Evolutionary conservation across 1,140 invertebrate genomes (phyloP).

Genomic region (Drosophila obscura): DNA sequence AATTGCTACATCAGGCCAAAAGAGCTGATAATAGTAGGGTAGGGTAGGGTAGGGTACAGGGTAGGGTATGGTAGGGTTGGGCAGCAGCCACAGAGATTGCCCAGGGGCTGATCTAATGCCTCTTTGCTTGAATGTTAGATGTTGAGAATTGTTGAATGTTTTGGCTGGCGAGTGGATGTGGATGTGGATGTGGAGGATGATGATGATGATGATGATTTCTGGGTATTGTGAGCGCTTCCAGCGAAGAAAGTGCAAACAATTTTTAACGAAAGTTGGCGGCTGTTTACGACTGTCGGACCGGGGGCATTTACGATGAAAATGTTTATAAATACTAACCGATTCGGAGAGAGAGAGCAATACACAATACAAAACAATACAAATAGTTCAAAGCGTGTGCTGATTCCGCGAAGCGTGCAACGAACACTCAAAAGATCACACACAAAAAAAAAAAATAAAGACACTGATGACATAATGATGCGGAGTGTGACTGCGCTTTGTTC

Average conservation of each 20-base stretch:
- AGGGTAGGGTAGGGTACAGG: no score
- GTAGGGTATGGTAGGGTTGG: no score
- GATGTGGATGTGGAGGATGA: neutral
- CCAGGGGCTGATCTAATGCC: constrained; percentile 1
- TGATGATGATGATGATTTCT: constrained; percentile 26
- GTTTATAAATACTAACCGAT: constrained; percentile 59
- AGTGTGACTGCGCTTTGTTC: constrained; percentile 20
- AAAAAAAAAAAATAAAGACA: neutral
- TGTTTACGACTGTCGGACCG: constrained; percentile 39
- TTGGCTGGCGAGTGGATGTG: neutral
- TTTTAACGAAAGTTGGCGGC: constrained; percentile 50
- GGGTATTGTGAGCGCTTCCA: constrained; percentile 38
- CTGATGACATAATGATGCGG: constrained; percentile 17
- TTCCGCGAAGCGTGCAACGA: neutral
- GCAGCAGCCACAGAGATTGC: neutral
- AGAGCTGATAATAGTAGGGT: neutral
- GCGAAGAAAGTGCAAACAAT: constrained; percentile 66
- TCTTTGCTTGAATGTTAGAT: neutral
- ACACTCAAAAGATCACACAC: neutral
- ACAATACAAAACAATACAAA: no score
- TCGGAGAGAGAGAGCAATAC: neutral
- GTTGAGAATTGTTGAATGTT: neutral
- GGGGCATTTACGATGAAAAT: constrained; percentile 46
- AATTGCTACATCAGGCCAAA: constrained; percentile 12
- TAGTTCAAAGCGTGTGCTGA: constrained; percentile 6